Conservation (phyloP, 2,797 vertebrate genomes). For the Streptopelia turtur region DNA sequence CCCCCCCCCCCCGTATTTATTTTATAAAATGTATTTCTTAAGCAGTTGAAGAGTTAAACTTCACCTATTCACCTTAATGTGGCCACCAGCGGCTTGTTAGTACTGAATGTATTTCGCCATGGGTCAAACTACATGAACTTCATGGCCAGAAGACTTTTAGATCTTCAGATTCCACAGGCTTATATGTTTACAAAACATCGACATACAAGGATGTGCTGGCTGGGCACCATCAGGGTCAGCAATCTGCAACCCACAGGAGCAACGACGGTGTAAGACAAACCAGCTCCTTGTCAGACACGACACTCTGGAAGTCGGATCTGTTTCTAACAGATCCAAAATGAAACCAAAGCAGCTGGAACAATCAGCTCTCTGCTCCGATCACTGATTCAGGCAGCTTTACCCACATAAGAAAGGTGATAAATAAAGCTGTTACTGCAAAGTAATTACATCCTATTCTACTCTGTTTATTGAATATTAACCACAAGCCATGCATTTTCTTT, state of each 20-base stretch:
- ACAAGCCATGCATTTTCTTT: not conserved
- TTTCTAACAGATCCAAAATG: not conserved
- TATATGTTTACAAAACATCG: not conserved
- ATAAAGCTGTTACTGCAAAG: not conserved
- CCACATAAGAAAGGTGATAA: not conserved
- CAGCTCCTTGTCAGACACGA: fast-evolving
- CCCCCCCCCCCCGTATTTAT: no score
- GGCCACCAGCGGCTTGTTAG: not conserved
- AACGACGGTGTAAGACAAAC: not conserved
- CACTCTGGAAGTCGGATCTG: fast-evolving
- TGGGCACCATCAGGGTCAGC: not conserved
- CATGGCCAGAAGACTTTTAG: not conserved
- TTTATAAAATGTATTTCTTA: not conserved
- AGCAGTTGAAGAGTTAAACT: not conserved
- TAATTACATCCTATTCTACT: not conserved
- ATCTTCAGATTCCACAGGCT: not conserved
- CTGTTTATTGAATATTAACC: slow-evolving; percentile 8
- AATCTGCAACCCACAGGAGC: not conserved
- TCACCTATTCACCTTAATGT: not conserved
- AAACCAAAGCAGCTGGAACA: not conserved
- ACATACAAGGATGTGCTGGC: not conserved
- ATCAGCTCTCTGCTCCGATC: not conserved
- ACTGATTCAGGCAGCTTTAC: not conserved
- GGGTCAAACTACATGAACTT: not conserved
- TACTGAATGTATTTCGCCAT: fast-evolving